These are phyloP conservation scores for Corydoras sp. DNA, from an alignment of 2,113 vertebrate species.

Conservation along the genomic window DNA sequence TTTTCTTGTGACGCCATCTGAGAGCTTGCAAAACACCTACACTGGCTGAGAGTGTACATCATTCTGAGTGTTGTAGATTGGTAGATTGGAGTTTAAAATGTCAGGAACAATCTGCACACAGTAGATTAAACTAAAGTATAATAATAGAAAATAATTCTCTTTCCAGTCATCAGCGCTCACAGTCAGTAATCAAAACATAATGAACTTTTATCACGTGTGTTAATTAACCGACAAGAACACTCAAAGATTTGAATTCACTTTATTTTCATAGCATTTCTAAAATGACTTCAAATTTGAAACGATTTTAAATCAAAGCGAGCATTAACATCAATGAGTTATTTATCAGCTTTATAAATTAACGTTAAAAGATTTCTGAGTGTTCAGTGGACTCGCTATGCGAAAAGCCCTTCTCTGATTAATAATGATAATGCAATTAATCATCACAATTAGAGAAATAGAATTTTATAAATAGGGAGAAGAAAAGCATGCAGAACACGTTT, in stretches of 20 bases:
- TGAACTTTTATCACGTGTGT: not conserved
- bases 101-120: too few relatives aligned
- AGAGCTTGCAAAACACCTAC: too few relatives aligned
- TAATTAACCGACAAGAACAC: slow-evolving; percentile 2
- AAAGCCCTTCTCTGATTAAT: slow-evolving; percentile 33
- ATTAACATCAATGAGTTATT: slow-evolving; percentile 35
- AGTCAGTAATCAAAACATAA: not conserved
- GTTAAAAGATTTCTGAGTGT: slow-evolving; percentile 15
- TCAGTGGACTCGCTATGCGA: slow-evolving; percentile 26
- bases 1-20: too few relatives aligned
- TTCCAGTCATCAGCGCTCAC: too few relatives aligned
- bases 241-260: slow-evolving; percentile 15
- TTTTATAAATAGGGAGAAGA: slow-evolving; percentile 54
- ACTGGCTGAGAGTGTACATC: too few relatives aligned
- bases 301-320: slow-evolving; percentile 29
- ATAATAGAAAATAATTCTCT: too few relatives aligned
- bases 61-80: too few relatives aligned
- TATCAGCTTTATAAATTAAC: slow-evolving; percentile 29
- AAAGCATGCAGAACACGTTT: slow-evolving; percentile 67
- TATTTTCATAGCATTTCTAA: slow-evolving; percentile 31
- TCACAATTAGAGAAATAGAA: slow-evolving; percentile 45
- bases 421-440: slow-evolving; percentile 38
- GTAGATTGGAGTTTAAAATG: too few relatives aligned
- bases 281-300: slow-evolving; percentile 14
- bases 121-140: too few relatives aligned